These are phyloP conservation scores for Pangasius larnaudii DNA, from an alignment of 2,797 vertebrate species.

Conservation along the genomic window DNA sequence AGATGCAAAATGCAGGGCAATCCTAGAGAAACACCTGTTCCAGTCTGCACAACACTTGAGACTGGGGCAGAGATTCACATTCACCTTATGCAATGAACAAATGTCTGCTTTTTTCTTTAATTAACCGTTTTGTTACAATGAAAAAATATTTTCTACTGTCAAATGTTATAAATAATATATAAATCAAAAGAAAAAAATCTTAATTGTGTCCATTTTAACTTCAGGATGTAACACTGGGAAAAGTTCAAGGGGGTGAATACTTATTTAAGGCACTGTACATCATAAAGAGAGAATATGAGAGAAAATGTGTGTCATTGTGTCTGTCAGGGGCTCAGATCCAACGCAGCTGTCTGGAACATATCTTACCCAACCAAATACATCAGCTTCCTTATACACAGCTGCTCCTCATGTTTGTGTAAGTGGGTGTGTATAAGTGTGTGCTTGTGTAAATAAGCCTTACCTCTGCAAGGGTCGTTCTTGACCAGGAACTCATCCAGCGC, in stretches of 20 bases:
- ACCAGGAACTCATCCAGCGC: conserved; percentile 97
- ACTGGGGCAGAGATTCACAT: not conserved
- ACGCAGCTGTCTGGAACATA: not conserved
- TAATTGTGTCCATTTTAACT: not conserved
- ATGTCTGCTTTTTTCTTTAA: not conserved
- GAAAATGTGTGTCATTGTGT: not conserved
- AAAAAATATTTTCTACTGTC: not conserved
- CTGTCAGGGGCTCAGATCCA: not conserved
- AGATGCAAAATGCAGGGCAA: not conserved
- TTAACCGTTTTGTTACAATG: not conserved
- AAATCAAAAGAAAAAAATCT: not conserved
- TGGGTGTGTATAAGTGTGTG: not conserved
- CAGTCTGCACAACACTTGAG: not conserved
- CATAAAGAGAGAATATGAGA: conserved; percentile 27
- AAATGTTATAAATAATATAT: not conserved
- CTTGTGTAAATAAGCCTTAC: conserved; percentile 72
- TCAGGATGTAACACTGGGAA: not conserved
- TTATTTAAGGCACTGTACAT: not conserved
- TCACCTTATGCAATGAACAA: not conserved
- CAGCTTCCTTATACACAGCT: conserved; percentile 24
- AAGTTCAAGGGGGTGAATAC: too few species aligned
- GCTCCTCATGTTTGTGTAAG: conserved; percentile 16
- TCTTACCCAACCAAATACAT: conserved; percentile 6
- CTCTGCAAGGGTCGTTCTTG: conserved; percentile 98
- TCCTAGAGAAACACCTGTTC: not conserved